Base-by-base conservation (phyloP, 2,797 vertebrate species). In the Dipus sagitta region DNA sequence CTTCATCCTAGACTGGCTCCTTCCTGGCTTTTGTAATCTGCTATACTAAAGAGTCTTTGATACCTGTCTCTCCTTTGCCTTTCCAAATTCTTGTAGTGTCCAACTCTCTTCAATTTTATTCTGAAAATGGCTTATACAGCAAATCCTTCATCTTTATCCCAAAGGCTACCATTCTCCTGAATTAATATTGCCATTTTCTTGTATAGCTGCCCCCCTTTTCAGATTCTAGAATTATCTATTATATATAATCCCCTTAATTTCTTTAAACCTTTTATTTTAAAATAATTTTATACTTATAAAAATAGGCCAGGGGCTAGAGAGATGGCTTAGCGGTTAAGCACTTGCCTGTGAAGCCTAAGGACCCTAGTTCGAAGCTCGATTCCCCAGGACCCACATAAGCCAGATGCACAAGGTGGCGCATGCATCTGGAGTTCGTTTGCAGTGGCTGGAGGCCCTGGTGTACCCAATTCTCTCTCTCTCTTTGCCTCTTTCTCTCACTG, bases 261-360 rank as follows among this genome's bases (percentile, higher is more conserved):
- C 30, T 64, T 38, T 78, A 74, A 74, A 74, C 21, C n/a, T 85
- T 89, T 80, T 75, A 68, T 80, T 89, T 85, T 85, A 92, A 85
- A 72, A 20, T 18, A 79, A 79, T 67, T 78, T 60, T 79, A 80
- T 62, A 76, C 68, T 79, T 77, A 7, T 8, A 77, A 70, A 84
- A 92, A 75, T 75, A 80, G 20, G 42, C 17, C 15, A 72, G 38
- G 38, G 6, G 38, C 38, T 38, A 6, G 38, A 38, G 38, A 38
- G 38, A 38, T 38, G 38, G 38, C 38, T 38, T 38, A 38, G 38
- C 38, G 38, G 38, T 38, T 38, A 38, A 38, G 38, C 38, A 38
- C 38, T 38, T 38, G 38, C 38, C 6, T 38, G 38, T 38, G 38
- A 38, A 38, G 38, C 38, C 38, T 38, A 38, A 38, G 6, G 38